A percentile compares a stretch with the other conserved stretches of the same genome.
These are phyloP conservation scores for Istiophorus platypterus DNA, from an alignment of 2,113 vertebrate species.

Conservation along the genomic window DNA sequence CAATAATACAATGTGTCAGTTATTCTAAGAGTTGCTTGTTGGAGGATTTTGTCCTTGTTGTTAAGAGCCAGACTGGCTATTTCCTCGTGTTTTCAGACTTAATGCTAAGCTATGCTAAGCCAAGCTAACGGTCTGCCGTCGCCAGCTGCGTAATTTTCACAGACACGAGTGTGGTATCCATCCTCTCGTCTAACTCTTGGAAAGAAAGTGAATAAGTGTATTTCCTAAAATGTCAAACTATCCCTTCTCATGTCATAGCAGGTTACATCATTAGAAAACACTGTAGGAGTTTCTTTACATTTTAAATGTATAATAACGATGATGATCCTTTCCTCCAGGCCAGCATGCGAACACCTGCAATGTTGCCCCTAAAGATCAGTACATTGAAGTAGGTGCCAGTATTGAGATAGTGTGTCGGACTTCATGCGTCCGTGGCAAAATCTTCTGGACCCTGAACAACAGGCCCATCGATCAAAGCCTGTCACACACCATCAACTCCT, in stretches of 20 bases:
- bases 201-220: no score
- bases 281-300: neutral
- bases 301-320: neutral
- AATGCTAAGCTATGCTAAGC: no score
- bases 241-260: neutral
- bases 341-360: constrained; percentile 11
- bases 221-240: neutral
- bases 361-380: constrained; percentile 55
- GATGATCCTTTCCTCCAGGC: constrained; percentile 42
- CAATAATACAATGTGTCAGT: no score
- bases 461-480: neutral
- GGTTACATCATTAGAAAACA: neutral
- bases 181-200: no score
- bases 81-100: neutral
- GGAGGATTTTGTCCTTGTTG: neutral
- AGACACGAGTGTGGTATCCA: no score
- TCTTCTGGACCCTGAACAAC: constrained; percentile 68
- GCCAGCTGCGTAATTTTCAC: neutral
- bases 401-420: constrained; percentile 42
- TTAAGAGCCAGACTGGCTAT: neutral
- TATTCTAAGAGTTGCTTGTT: neutral
- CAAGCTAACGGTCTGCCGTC: neutral
- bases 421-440: constrained; percentile 17
- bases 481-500: constrained; percentile 40
- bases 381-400: constrained; percentile 56